These are phyloP conservation scores for Phaethon lepturus DNA, from an alignment of 2,113 vertebrate species.

Conservation along the genomic window DNA sequence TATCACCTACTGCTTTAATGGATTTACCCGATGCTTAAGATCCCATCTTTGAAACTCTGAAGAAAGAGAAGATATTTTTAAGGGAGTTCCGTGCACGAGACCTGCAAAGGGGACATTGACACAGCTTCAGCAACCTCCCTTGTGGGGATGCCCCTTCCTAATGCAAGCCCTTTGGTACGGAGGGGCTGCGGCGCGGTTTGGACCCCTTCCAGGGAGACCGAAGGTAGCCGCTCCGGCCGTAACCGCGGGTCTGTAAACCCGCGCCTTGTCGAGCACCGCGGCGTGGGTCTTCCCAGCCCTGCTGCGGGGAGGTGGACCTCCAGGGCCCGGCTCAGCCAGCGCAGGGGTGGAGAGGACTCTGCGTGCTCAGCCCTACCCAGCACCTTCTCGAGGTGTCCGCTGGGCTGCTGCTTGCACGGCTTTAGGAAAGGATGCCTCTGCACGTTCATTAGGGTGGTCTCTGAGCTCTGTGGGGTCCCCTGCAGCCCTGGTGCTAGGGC, in stretches of 20 bases:
- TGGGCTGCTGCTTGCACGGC: not conserved
- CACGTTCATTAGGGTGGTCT: not conserved
- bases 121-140: conserved; percentile 1
- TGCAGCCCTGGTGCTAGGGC: not conserved
- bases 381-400: not conserved
- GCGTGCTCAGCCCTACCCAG: not conserved
- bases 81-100: not conserved
- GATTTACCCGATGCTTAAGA: conserved; percentile 58
- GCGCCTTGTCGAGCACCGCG: accelerated
- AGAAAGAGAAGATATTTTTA: conserved; percentile 36
- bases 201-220: accelerated
- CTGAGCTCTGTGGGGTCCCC: not conserved
- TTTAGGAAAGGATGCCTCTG: not conserved
- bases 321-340: not conserved
- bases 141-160: not conserved
- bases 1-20: conserved; percentile 69
- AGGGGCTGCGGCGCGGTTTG: not conserved
- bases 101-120: not conserved
- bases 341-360: not conserved
- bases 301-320: not conserved
- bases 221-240: not conserved
- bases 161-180: not conserved
- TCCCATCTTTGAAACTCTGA: conserved; percentile 37
- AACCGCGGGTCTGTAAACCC: not conserved
- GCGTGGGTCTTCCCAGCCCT: not conserved